Base-by-base conservation (phyloP, 2,797 vertebrate species). In the Pipistrellus kuhlii region DNA sequence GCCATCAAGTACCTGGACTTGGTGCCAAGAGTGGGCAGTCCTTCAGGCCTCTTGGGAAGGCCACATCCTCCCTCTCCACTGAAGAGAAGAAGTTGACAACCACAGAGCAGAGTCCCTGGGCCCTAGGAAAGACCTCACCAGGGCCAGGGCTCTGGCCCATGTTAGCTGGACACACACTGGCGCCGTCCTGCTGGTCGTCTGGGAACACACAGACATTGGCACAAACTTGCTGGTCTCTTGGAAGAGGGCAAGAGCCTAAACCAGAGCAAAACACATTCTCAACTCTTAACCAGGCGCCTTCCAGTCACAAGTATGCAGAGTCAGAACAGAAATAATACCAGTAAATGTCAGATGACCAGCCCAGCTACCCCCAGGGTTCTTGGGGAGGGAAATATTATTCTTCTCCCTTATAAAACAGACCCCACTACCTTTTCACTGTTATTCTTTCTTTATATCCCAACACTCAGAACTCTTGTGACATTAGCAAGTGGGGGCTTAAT, bases 171-270 rank as follows among this genome's bases (percentile, higher is more conserved):
- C 98, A 98, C 97, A 97, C 98, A 96, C 93, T 98, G 95, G 97
- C 98, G 25, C 98, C 98, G 94, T 95, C 98, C 91, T 97, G 98
- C 81, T 98, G 98, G 98, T 95, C 98, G 92, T 80, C 98, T 88
- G 97, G 97, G 32, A 98, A 95, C 91, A 5, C 98, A 98, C 98
- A 98, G 97, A 97, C 98, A 92, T 96, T 98, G 96, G 97, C 98
- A 96, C 98, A 97, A 96, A 98, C 98, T 97, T 62, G 98, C 93
- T 98, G 98, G 98, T 98, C 98, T 95, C 95, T 98, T 97, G 98
- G 98, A 97, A 98, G 98, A 98, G 95, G 98, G 96, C 98, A 98
- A 98, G 98, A 98, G 97, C 96, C 97, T 97, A 98, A 98, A 98
- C 96, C 98, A 96, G 98, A 98, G 92, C 98, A 98, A 97, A 98